A percentile compares a stretch with the other conserved stretches of the same genome.
Evolutionary conservation across 2,888 invertebrate genomes (phyloP).

Genomic region (Drosophila borealis): DNA sequence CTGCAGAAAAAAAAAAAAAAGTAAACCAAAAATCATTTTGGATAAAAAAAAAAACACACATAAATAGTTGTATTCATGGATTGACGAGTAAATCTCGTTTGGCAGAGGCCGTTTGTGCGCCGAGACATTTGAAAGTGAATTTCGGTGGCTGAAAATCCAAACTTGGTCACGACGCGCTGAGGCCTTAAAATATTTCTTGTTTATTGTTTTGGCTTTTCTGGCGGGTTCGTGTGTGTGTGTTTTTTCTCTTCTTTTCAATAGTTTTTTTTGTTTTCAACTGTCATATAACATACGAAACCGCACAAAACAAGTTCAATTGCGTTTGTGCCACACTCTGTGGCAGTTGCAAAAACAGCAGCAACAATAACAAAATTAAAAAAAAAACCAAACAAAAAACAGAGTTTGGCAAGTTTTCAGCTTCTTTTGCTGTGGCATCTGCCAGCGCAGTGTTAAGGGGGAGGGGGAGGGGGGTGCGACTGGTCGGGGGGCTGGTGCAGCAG

Average conservation of each 20-base stretch:
- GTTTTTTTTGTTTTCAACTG: conserved; percentile 18
- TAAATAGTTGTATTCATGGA: conserved; percentile 25
- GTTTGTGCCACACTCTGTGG: conserved; percentile 42
- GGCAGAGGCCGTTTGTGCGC: too few relatives aligned
- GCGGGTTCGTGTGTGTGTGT: too few relatives aligned
- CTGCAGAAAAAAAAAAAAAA: conserved; percentile 7
- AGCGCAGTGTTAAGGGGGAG: conserved; percentile 12
- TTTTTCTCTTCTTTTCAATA: conserved; percentile 12
- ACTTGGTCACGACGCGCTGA: conserved; percentile 65
- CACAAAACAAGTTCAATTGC: conserved; percentile 74
- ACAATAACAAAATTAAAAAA: conserved; percentile 12
- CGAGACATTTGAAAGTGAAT: conserved; percentile 66
- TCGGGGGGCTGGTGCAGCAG: conserved; percentile 9
- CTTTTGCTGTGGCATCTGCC: conserved; percentile 65
- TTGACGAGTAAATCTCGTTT: conserved; percentile 41
- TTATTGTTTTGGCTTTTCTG: conserved; percentile 23
- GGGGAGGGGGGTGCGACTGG: not conserved
- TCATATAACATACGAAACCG: conserved; percentile 37
- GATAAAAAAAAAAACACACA: not conserved
- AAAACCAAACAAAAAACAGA: conserved; percentile 46
- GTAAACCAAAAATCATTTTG: conserved; percentile 1
- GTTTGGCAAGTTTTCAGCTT: conserved; percentile 65
- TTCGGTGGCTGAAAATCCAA: conserved; percentile 54
- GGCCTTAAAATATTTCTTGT: conserved; percentile 30
- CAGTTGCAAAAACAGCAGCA: conserved; percentile 29